phyloP scores from a whole-genome alignment of 2,797 vertebrate genomes.

The Thripadectes ignobilis region DNA sequence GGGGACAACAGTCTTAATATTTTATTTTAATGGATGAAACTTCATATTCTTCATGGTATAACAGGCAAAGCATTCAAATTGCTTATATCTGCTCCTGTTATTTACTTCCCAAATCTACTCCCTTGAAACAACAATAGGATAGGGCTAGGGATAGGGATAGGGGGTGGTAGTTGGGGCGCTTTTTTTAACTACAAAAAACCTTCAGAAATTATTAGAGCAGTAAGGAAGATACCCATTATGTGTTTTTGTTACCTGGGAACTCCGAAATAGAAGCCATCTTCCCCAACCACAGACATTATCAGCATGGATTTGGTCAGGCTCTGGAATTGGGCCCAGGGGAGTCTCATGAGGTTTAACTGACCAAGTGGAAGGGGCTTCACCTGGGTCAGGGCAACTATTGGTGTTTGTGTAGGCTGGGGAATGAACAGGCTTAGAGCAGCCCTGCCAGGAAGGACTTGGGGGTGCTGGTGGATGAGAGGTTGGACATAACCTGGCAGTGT shows the following conservation, averaged over 20 bases:
- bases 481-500: not conserved
- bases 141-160: too few species aligned
- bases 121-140: not conserved
- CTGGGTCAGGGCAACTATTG: not conserved
- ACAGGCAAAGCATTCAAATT: not conserved
- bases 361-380: not conserved
- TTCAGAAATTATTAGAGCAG: not conserved
- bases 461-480: not conserved
- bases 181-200: fast-evolving
- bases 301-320: not conserved
- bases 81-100: not conserved
- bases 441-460: not conserved
- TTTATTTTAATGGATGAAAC: not conserved
- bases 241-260: not conserved
- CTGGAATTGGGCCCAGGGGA: not conserved
- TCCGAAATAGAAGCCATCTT: not conserved
- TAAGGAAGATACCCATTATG: not conserved
- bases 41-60: not conserved
- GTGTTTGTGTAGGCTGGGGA: not conserved
- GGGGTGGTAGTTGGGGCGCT: fast-evolving
- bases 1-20: not conserved
- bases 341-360: not conserved
- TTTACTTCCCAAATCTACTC: not conserved
- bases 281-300: not conserved
- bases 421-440: not conserved